Conservation (phyloP, 2,797 vertebrate genomes). For the Phoebastria nigripes region DNA sequence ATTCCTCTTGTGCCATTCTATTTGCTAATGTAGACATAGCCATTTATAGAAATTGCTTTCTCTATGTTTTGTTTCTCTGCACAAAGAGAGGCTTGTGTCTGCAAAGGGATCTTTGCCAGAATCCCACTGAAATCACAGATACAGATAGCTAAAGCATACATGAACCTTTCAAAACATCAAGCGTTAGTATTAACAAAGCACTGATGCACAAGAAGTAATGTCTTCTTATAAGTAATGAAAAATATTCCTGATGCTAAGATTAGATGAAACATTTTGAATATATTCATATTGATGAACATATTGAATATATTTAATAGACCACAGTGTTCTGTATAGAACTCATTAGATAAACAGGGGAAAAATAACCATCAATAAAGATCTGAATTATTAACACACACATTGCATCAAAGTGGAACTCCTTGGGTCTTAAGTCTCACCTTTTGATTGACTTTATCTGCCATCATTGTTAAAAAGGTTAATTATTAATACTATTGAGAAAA, state of each 20-base stretch:
- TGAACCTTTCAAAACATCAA: background rate
- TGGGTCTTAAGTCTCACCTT: background rate
- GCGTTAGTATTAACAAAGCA: background rate
- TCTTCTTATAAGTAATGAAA: background rate
- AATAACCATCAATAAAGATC: background rate
- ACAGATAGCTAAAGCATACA: background rate
- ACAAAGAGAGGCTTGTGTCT: background rate
- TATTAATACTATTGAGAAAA: background rate
- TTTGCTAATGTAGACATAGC: background rate
- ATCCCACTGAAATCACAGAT: background rate
- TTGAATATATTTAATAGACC: background rate
- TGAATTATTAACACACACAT: constrained; percentile 3
- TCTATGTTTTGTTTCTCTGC: background rate
- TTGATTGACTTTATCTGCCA: background rate
- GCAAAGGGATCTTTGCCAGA: background rate
- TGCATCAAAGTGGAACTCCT: background rate
- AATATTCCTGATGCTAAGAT: background rate
- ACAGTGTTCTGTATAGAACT: background rate
- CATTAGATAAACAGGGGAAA: constrained; percentile 2
- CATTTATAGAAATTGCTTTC: background rate
- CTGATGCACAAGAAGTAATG: background rate
- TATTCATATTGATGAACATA: no score
- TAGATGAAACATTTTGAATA: background rate
- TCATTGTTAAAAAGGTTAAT: background rate
- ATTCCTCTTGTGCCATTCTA: background rate